These are phyloP conservation scores for Drosophila neotestacea DNA, from an alignment of 2,888 invertebrate species.

Conservation along the genomic window DNA sequence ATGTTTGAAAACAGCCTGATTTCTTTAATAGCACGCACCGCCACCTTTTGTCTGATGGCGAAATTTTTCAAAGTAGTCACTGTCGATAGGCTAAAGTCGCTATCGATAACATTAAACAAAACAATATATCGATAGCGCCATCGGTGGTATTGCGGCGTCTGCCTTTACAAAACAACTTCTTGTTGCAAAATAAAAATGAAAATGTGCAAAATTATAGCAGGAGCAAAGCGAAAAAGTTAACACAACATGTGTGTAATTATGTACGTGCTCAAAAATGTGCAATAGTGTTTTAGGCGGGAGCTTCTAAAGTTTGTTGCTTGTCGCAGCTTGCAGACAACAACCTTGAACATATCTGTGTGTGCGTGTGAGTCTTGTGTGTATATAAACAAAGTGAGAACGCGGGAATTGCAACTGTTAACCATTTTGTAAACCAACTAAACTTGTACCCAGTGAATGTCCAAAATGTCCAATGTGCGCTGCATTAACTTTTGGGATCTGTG, in stretches of 20 bases:
- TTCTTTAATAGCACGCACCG: too few species aligned
- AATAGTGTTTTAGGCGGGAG: slow-evolving; percentile 17
- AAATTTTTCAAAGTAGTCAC: too few species aligned
- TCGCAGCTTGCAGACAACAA: slow-evolving; percentile 46
- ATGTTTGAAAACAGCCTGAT: slow-evolving; percentile 18
- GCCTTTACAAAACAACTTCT: slow-evolving; percentile 40
- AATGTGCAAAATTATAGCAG: slow-evolving; percentile 8
- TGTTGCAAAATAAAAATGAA: slow-evolving; percentile 42
- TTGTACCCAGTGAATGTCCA: slow-evolving; percentile 1
- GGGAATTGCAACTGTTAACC: slow-evolving; percentile 31
- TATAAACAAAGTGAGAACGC: slow-evolving; percentile 57
- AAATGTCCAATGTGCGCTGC: slow-evolving; percentile 89
- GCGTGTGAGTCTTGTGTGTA: slow-evolving; percentile 37
- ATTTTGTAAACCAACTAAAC: slow-evolving; percentile 5
- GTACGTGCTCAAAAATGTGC: slow-evolving; percentile 20
- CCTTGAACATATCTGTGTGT: slow-evolving; percentile 50
- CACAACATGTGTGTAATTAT: neutral
- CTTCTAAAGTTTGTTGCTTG: slow-evolving; percentile 23
- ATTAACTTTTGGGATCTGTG: slow-evolving; percentile 91
- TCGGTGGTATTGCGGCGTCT: slow-evolving; percentile 46
- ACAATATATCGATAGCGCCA: too few species aligned
- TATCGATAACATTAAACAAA: too few species aligned
- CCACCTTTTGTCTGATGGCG: too few species aligned
- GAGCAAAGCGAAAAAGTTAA: slow-evolving; percentile 18
- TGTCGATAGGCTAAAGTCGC: too few species aligned